Percentiles rank a stretch among this genome's conserved stretches.
phyloP scores from a whole-genome alignment of 2,797 vertebrate genomes.

The Sebastiscus albofasciatus region DNA sequence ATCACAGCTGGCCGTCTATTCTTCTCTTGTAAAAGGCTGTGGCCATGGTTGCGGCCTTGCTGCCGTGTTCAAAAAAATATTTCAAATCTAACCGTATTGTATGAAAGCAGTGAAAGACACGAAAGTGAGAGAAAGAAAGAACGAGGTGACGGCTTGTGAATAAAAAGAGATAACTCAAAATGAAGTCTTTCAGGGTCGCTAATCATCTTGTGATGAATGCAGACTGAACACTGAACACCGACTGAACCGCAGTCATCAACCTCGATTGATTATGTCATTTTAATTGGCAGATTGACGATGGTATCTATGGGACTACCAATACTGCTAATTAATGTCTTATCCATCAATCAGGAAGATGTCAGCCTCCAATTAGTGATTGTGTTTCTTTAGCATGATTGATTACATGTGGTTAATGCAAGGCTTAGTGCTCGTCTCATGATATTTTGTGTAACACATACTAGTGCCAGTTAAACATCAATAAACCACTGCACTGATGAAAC shows the following conservation, averaged over 20 bases:
- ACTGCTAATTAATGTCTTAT: neutral
- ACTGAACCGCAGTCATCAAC: neutral
- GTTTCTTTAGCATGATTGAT: neutral
- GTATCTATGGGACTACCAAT: neutral
- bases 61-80: neutral
- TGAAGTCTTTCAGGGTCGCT: neutral
- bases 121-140: neutral
- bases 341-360: slow-evolving; percentile 1
- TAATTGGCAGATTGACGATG: slow-evolving; percentile 16
- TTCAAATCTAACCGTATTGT: neutral
- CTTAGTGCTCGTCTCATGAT: neutral
- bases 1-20: neutral
- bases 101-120: neutral
- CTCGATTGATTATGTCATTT: neutral
- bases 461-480: neutral
- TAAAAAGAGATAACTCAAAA: neutral
- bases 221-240: neutral
- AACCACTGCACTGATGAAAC: neutral
- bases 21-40: neutral
- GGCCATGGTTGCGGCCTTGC: neutral
- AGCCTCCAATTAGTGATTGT: neutral
- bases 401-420: neutral
- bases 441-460: too few relatives aligned
- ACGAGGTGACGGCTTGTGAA: neutral
- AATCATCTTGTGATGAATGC: slow-evolving; percentile 4